Evolutionary conservation across 1,140 invertebrate genomes (phyloP), one percentile per base, ranked within the genome.

Genomic region (Drosophila paulistorum): DNA sequence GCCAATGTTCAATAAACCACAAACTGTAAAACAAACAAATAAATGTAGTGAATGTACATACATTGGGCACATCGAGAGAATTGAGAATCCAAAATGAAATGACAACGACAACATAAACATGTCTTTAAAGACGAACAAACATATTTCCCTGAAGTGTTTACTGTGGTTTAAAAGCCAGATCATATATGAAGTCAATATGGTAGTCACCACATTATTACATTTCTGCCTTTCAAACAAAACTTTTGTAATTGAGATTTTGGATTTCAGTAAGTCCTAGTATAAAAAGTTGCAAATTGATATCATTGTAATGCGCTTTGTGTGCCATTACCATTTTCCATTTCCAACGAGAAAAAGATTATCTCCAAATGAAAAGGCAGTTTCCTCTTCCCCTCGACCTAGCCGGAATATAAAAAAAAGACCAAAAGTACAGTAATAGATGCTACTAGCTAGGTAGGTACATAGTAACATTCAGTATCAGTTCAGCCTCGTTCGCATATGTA

Each of bases 1-100:
- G 9, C 97, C 97, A 79, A 95, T 95, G 72, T 96, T 94, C 64
- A 98, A 93, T 71, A 98, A 94, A 77, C 97, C 95, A 91, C 98
- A 99, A 71, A 98, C 98, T 99, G 93, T 7, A 94, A 94, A 67
- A 73, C 58, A 67, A 65, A 48, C 41, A 7, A 41, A 69, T 59
- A 64, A 54, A 65, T 64, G n/a, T 20, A 51, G 11, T 54, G 20
- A 69, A 45, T 39, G 35, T 20, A 51, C 10, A 51, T 51, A 4
- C 17, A 42, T 42, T 42, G n/a, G 41, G 5, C 41, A 42, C n/a
- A 14, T 45, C 11, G 37, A 13, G 37, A 37, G 10, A 37, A 37
- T 9, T 10, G 35, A 37, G 35, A 37, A 37, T 37, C 35, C 35
- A 37, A 37, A 10, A 37, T 37, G 35, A 39, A 13, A 13, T 11